Base-by-base conservation (phyloP, 2,113 vertebrate genomes). In the Notothenia coriiceps region DNA sequence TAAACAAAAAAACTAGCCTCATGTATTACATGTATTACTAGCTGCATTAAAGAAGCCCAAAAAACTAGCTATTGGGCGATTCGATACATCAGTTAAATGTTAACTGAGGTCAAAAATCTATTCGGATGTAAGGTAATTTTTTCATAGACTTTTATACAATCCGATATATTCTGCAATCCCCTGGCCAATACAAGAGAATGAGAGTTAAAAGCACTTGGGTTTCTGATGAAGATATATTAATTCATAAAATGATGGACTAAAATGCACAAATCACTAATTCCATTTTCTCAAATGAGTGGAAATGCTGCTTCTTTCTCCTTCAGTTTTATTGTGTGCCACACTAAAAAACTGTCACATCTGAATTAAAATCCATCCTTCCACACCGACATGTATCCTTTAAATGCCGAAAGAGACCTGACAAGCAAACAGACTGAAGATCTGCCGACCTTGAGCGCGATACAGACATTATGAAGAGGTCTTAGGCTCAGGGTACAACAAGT, bases 401-500 rank as follows among this genome's bases (percentile, higher is more conserved):
- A 66, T 0, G 40, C 72, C 12, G 17, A 72, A 77, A 78, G 83
- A 3, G 52, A 72, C 68, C 59, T 1, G 60, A 84, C 82, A 60
- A 64, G 80, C 61, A 77, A 87, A 85, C 70, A 82, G 77, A 73
- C 40, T 75, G 60, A 54, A 50, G 71, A 86, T 85, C 69, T 65
- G 75, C 51, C 46, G 75, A 87, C 83, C 82, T 83, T 84, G 80
- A 86, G 80, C 43, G 54, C 0, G 44, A 85, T 33, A 68, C 83
- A 20, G 83, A 54, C 74, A 0, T 77, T 72, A 85, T 83, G 70
- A 80, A 71, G 79, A 80, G 55, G 73, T 62, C 76, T 83, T 67
- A 78, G 46, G 29, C 70, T 61, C 49, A 0, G 22, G 65, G 72
- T 84, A 88, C 90, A 91, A 89, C 87, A 89, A 90, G 89, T 85